A percentile compares a stretch with the other conserved stretches of the same genome.
These are phyloP conservation scores for Cotesia glomerata DNA, from an alignment of 1,140 invertebrate genomes.

Conservation along the genomic window DNA sequence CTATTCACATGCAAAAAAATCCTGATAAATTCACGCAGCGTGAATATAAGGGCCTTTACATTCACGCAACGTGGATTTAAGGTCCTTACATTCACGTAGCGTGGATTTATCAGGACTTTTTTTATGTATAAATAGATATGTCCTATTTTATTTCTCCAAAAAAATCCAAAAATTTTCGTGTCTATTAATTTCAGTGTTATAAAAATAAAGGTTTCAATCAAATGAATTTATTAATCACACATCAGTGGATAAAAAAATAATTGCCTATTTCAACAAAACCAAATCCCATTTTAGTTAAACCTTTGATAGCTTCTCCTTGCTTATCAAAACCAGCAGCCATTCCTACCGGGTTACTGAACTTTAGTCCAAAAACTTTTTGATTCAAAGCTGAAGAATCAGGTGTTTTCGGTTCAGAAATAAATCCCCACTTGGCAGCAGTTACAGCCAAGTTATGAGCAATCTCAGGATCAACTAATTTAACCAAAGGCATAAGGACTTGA, in stretches of 20 bases:
- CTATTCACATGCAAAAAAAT: too few species aligned
- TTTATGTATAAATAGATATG: too few species aligned
- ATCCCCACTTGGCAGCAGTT: conserved; percentile 74
- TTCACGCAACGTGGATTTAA: too few species aligned
- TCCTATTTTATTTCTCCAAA: too few species aligned
- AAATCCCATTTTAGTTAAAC: conserved; percentile 86
- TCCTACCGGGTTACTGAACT: conserved; percentile 89
- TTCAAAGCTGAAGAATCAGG: conserved; percentile 70
- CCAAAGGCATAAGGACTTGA: conserved; percentile 73
- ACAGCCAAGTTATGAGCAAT: conserved; percentile 80
- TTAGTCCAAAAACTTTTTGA: conserved; percentile 72
- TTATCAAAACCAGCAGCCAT: conserved; percentile 99
- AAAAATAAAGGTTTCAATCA: too few species aligned
- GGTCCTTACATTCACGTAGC: too few species aligned
- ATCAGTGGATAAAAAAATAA: neutral
- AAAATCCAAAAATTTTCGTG: too few species aligned
- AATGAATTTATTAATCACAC: neutral
- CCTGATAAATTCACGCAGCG: too few species aligned
- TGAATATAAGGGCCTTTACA: too few species aligned
- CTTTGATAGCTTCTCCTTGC: conserved; percentile 87
- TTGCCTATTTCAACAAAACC: conserved; percentile 93
- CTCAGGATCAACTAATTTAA: conserved; percentile 76
- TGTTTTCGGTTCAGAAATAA: conserved; percentile 68
- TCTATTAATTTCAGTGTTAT: too few species aligned
- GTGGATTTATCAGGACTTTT: too few species aligned